These are phyloP conservation scores for Dendrocopos noguchii DNA, from an alignment of 2,113 vertebrate genomes.

Conservation along the genomic window DNA sequence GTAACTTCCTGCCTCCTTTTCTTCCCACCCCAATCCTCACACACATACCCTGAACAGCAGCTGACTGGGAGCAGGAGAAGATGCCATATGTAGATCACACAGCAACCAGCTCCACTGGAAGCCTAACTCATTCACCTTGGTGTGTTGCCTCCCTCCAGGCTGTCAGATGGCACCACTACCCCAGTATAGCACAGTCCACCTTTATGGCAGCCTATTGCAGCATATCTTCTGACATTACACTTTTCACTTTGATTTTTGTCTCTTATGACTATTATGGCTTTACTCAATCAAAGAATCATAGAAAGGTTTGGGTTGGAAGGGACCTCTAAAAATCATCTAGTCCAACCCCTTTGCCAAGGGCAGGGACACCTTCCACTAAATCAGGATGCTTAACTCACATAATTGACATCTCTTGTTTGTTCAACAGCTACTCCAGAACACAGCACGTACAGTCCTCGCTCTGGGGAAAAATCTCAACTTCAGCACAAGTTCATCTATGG, in stretches of 20 bases:
- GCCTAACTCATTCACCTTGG: background rate
- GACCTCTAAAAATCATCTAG: background rate
- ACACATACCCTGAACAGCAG: background rate
- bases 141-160: background rate
- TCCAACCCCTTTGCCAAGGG: background rate
- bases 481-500: background rate
- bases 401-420: background rate
- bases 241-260: background rate
- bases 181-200: background rate
- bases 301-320: background rate
- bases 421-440: background rate
- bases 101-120: background rate
- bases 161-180: background rate
- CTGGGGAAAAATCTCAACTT: background rate
- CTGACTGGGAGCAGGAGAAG: background rate
- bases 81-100: fast-evolving
- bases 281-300: background rate
- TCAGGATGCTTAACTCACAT: background rate
- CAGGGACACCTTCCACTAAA: background rate
- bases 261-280: background rate
- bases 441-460: too few relatives aligned
- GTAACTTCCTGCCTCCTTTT: background rate
- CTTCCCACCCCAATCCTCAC: background rate
- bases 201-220: background rate
- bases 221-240: background rate